These are phyloP conservation scores for Sporophila hypoxantha DNA, from an alignment of 2,113 vertebrate species.

Conservation along the genomic window DNA sequence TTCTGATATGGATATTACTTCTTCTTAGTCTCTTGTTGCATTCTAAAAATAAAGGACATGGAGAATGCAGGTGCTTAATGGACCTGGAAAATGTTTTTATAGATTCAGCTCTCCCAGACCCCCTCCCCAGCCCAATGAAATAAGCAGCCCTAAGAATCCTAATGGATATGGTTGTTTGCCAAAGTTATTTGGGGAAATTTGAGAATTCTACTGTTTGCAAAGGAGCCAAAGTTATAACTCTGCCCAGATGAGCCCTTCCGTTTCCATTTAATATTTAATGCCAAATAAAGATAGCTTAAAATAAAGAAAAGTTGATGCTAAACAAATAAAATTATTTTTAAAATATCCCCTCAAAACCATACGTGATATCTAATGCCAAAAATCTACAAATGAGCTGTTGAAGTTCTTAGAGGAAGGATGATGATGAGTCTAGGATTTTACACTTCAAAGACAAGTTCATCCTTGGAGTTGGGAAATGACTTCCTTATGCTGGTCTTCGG, in stretches of 20 bases:
- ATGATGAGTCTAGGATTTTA: conserved; percentile 20
- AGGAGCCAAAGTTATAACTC: neutral
- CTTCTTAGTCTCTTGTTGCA: neutral
- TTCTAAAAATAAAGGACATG: neutral
- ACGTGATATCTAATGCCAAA: neutral
- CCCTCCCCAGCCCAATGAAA: accelerated
- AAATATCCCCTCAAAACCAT: conserved; percentile 6
- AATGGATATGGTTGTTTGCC: neutral
- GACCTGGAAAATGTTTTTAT: neutral
- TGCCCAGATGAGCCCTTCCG: neutral
- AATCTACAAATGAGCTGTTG: conserved; percentile 5
- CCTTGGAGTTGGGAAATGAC: neutral
- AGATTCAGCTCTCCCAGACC: neutral
- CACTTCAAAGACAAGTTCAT: neutral
- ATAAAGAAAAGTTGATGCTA: neutral
- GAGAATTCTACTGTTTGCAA: neutral
- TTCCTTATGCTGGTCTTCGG: neutral
- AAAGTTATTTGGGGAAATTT: neutral
- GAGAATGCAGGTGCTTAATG: neutral
- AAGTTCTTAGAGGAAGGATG: conserved; percentile 28
- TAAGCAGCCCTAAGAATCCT: neutral
- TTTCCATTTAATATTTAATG: neutral
- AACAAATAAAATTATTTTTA: neutral
- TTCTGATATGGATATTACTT: neutral
- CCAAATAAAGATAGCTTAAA: neutral